Evolutionary conservation across 2,888 invertebrate species (phyloP).

Genomic region (Argyresthia goedartella): DNA sequence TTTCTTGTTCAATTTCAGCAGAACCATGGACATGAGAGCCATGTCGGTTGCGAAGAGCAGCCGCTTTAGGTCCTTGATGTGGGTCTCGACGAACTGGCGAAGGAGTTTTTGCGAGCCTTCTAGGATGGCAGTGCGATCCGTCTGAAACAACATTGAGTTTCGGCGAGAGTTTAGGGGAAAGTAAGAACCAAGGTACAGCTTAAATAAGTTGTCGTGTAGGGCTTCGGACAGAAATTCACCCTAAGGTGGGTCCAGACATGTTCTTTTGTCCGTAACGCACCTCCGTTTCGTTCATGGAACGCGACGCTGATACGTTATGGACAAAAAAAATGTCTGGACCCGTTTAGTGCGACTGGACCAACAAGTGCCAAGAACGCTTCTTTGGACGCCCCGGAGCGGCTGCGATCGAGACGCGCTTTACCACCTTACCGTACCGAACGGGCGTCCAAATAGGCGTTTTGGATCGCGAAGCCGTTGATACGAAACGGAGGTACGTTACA

Average conservation of each 20-base stretch:
- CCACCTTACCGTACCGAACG: too few species aligned
- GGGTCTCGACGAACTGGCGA: slow-evolving; percentile 41
- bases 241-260: not conserved
- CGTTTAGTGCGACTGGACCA: not conserved
- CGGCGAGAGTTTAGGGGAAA: not conserved
- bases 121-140: slow-evolving; percentile 45
- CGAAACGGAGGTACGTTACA: too few species aligned
- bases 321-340: too few species aligned
- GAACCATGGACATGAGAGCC: slow-evolving; percentile 59
- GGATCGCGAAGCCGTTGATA: too few species aligned
- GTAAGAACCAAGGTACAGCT: not conserved
- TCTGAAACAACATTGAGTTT: slow-evolving; percentile 19
- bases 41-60: slow-evolving; percentile 52
- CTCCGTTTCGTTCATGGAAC: too few species aligned
- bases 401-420: too few species aligned
- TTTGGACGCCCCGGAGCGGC: too few species aligned
- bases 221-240: not conserved
- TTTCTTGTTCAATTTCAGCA: slow-evolving; percentile 55
- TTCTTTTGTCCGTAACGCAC: too few species aligned
- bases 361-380: not conserved
- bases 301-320: too few species aligned
- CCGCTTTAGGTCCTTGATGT: slow-evolving; percentile 53
- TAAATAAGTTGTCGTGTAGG: not conserved
- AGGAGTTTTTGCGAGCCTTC: slow-evolving; percentile 37
- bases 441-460: too few species aligned